phyloP scores from a whole-genome alignment of 2,113 vertebrate species.

The Labeo catla region DNA sequence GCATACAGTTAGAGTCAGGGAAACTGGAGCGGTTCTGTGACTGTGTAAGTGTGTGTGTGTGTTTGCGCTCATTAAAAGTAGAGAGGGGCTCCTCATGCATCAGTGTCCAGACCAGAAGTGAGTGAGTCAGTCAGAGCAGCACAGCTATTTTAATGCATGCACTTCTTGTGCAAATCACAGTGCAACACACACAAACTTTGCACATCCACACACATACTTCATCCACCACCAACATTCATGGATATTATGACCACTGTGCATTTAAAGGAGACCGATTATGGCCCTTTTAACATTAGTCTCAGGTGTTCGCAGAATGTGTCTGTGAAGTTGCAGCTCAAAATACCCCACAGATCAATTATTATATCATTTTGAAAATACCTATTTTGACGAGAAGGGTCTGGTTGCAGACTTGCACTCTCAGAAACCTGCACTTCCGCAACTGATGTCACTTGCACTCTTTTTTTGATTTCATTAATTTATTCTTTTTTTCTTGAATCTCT shows the following conservation, averaged over 20 bases:
- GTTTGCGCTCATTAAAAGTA: slow-evolving; percentile 24
- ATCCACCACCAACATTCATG: background rate
- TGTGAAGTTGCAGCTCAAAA: too few relatives aligned
- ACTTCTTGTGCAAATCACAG: background rate
- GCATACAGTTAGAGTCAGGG: background rate
- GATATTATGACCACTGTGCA: background rate
- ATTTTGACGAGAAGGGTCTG: too few relatives aligned
- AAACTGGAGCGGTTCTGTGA: background rate
- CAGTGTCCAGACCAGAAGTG: slow-evolving; percentile 19
- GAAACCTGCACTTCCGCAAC: too few relatives aligned
- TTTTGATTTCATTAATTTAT: too few relatives aligned
- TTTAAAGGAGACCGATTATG: background rate
- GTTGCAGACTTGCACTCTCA: too few relatives aligned
- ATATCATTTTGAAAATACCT: too few relatives aligned
- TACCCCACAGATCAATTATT: too few relatives aligned
- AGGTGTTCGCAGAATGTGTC: too few relatives aligned
- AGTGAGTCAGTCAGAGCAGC: background rate
- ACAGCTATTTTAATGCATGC: slow-evolving; percentile 20
- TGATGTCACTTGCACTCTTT: too few relatives aligned
- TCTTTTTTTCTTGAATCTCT: too few relatives aligned
- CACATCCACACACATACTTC: background rate
- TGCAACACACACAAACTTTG: background rate
- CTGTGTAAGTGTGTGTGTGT: background rate
- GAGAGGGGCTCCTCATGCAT: background rate
- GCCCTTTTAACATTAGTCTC: too few relatives aligned